Conservation (phyloP, 2,113 vertebrate genomes). For the Mesoclemmys tuberculata region DNA sequence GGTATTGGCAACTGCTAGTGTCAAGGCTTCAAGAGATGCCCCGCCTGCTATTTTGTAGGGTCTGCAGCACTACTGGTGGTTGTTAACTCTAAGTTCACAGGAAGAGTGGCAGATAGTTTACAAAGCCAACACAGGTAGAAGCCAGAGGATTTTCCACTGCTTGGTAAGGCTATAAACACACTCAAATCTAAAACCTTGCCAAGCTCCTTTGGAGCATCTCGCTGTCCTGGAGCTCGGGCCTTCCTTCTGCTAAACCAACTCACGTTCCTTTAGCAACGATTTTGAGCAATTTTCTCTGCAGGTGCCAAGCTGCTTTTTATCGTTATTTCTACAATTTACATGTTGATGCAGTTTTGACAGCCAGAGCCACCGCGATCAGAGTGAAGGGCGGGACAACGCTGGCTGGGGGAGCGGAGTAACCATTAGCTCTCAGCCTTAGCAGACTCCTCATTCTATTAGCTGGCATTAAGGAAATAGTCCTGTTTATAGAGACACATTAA, state of each 20-base stretch:
- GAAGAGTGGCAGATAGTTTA: background rate
- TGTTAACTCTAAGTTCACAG: background rate
- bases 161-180: background rate
- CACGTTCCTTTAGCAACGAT: background rate
- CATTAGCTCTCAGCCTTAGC: background rate
- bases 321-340: background rate
- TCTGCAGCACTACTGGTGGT: background rate
- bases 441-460: background rate
- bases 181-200: rapidly evolving
- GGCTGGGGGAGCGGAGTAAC: rapidly evolving
- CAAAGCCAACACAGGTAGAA: background rate
- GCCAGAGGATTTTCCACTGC: too few relatives aligned
- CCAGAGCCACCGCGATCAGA: background rate
- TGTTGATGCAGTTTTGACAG: background rate
- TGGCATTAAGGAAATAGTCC: background rate
- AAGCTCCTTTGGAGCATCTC: background rate
- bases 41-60: background rate
- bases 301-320: background rate
- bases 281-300: rapidly evolving
- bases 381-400: rapidly evolving
- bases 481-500: conserved; percentile 38
- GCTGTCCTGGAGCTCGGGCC: rapidly evolving
- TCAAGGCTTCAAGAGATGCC: background rate
- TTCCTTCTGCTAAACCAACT: background rate
- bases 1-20: background rate